A percentile compares a stretch with the other conserved stretches of the same genome.
phyloP scores from a whole-genome alignment of 1,140 invertebrate species.

The Zaprionus kolodkinae region DNA sequence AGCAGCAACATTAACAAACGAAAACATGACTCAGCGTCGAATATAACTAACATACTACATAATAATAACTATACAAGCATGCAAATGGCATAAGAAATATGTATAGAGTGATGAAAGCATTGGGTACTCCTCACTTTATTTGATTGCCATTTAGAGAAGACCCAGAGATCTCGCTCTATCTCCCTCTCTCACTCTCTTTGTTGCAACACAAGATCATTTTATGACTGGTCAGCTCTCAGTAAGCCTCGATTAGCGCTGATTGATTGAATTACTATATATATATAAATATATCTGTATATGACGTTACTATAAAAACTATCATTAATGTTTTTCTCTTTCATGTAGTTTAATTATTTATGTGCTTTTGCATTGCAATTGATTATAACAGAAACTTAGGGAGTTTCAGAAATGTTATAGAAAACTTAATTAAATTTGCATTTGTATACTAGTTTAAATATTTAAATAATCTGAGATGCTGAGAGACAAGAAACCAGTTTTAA shows the following conservation, averaged over 20 bases:
- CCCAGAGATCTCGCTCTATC: neutral
- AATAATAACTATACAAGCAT: constrained; percentile 14
- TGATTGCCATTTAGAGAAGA: neutral
- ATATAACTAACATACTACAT: constrained; percentile 24
- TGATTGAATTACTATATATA: neutral
- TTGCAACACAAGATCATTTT: neutral
- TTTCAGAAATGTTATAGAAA: no score
- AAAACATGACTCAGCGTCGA: constrained; percentile 56
- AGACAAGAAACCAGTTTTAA: no score
- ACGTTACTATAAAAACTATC: neutral
- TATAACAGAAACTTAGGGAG: neutral
- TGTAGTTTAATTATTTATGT: neutral
- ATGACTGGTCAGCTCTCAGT: neutral
- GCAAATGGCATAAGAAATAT: neutral
- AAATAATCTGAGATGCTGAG: no score
- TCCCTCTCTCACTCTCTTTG: no score
- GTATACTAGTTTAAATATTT: no score
- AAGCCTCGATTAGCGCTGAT: neutral
- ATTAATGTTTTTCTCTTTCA: neutral
- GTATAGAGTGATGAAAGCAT: neutral
- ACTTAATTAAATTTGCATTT: no score
- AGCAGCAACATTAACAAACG: constrained; percentile 18
- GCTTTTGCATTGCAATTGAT: neutral
- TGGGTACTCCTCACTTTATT: neutral
- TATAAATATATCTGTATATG: no score